Conservation (phyloP, 2,113 vertebrate species). For the Xiphias gladius region DNA sequence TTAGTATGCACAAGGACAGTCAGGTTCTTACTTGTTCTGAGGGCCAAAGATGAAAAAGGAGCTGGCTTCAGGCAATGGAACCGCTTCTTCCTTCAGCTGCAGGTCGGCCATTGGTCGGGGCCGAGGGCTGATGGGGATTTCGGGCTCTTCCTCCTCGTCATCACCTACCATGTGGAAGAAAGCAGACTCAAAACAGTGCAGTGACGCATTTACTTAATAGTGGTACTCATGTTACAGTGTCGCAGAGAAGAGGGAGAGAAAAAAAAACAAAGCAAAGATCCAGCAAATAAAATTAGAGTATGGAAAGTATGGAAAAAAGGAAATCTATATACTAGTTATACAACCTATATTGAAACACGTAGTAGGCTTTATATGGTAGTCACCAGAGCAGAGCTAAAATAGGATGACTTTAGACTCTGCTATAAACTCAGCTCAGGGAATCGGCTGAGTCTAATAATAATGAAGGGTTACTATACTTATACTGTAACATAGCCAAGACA, state of each 20-base stretch:
- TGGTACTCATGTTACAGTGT: not conserved
- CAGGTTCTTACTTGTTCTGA: slow-evolving; percentile 91
- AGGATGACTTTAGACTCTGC: slow-evolving; percentile 62
- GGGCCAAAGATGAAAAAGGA: slow-evolving; percentile 98
- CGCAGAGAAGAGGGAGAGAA: not conserved
- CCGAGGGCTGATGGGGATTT: slow-evolving; percentile 93
- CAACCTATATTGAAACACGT: not conserved
- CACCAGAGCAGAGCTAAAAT: slow-evolving; percentile 52
- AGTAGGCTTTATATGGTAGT: slow-evolving; percentile 62
- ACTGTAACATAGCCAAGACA: slow-evolving; percentile 57
- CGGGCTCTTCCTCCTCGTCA: slow-evolving; percentile 96
- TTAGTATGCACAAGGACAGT: not conserved
- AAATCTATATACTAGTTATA: not conserved
- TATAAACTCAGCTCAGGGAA: slow-evolving; percentile 42
- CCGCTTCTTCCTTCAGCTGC: slow-evolving; percentile 96
- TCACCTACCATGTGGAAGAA: slow-evolving; percentile 84
- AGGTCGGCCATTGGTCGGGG: slow-evolving; percentile 96
- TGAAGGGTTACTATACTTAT: slow-evolving; percentile 61
- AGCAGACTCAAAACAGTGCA: not conserved
- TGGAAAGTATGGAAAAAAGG: not conserved
- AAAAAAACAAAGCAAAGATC: not conserved
- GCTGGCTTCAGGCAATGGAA: slow-evolving; percentile 96
- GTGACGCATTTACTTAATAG: not conserved
- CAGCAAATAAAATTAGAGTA: not conserved
- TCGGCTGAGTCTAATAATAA: slow-evolving; percentile 63